These are phyloP conservation scores for Podiceps cristatus DNA, from an alignment of 2,113 vertebrate species.

Conservation along the genomic window DNA sequence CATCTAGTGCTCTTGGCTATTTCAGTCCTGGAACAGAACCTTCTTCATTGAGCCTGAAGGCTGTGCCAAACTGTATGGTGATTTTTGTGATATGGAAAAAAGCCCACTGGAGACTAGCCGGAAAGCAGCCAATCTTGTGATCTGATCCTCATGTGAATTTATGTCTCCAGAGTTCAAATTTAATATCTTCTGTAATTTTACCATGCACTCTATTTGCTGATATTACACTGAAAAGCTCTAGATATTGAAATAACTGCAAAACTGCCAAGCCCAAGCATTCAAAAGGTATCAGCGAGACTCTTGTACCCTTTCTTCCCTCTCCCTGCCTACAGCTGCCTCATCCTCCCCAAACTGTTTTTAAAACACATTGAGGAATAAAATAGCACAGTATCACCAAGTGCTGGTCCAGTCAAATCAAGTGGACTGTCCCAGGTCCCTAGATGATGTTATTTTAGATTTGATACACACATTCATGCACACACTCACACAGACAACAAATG, in stretches of 20 bases:
- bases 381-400: not conserved
- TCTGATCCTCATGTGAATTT: constrained; percentile 31
- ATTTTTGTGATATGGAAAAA: constrained; percentile 49
- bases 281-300: not conserved
- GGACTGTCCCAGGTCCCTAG: not conserved
- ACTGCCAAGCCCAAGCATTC: not conserved
- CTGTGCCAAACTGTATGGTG: constrained; percentile 36
- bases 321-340: not conserved
- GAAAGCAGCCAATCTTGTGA: constrained; percentile 13
- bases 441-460: not conserved
- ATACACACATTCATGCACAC: not conserved
- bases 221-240: not conserved
- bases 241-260: not conserved
- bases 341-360: not conserved
- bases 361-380: not conserved
- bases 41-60: not conserved
- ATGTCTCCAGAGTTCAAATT: not conserved
- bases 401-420: not conserved
- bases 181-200: not conserved
- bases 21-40: constrained; percentile 49
- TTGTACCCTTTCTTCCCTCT: not conserved
- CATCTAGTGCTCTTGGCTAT: not conserved
- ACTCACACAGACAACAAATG: not conserved
- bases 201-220: not conserved
- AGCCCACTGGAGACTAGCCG: not conserved